Conservation (phyloP, 2,797 vertebrate species). For the Sebastes minor region DNA sequence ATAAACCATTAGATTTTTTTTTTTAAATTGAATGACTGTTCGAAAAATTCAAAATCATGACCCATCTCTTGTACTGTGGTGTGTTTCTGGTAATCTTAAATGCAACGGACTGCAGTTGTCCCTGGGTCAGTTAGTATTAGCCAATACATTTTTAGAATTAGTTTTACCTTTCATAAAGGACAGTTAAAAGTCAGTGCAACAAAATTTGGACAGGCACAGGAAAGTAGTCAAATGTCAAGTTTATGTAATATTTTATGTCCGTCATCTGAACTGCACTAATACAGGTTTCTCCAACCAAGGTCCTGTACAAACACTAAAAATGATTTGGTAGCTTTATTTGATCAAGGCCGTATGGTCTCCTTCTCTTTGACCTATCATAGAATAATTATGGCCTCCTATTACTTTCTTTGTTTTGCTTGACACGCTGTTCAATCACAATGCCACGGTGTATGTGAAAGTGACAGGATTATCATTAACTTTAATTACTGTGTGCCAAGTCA, state of each 20-base stretch:
- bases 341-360: conserved; percentile 16
- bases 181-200: neutral
- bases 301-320: conserved; percentile 8
- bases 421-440: conserved; percentile 40
- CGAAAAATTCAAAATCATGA: rapidly evolving
- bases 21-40: too few relatives aligned
- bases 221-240: conserved; percentile 8
- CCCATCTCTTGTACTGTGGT: neutral
- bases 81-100: neutral
- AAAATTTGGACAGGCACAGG: neutral
- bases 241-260: neutral
- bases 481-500: conserved; percentile 64
- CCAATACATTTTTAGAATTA: neutral
- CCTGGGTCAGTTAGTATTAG: neutral
- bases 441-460: conserved; percentile 46
- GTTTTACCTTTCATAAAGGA: neutral
- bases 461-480: conserved; percentile 66
- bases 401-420: conserved; percentile 59
- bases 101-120: neutral
- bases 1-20: too few relatives aligned
- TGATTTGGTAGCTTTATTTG: conserved; percentile 29
- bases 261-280: neutral
- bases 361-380: conserved; percentile 38
- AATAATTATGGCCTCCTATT: conserved; percentile 47
- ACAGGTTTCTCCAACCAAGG: neutral